A percentile compares a stretch with the other conserved stretches of the same genome.
These are phyloP conservation scores for Ornithoptera alexandrae DNA, from an alignment of 2,888 invertebrate species.

Conservation along the genomic window DNA sequence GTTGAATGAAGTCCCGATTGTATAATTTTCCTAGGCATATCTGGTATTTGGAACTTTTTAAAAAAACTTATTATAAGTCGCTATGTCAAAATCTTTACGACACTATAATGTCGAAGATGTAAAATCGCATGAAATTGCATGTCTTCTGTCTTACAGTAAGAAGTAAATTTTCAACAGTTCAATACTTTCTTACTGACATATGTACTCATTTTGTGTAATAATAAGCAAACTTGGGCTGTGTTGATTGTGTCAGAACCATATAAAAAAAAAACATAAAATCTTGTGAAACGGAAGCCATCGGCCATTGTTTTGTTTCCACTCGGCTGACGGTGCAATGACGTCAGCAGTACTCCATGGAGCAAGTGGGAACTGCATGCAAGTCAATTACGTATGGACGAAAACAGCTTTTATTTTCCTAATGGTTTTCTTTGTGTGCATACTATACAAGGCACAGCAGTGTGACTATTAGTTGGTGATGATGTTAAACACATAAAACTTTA, in stretches of 20 bases:
- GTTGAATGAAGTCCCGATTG: too few relatives aligned
- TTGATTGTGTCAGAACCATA: background rate
- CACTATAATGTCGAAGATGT: too few relatives aligned
- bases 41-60: too few relatives aligned
- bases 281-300: slow-evolving; percentile 27
- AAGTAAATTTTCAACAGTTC: too few relatives aligned
- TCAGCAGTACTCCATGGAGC: slow-evolving; percentile 60
- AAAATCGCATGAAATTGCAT: too few relatives aligned
- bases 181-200: background rate
- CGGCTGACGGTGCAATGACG: slow-evolving; percentile 66
- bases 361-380: slow-evolving; percentile 41
- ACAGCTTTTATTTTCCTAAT: background rate
- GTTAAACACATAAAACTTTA: too few relatives aligned
- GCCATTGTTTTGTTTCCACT: slow-evolving; percentile 60
- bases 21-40: too few relatives aligned
- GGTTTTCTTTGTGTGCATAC: background rate
- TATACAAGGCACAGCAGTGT: background rate
- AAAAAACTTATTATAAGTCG: too few relatives aligned
- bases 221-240: background rate
- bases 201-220: background rate
- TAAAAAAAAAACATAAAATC: slow-evolving; percentile 17
- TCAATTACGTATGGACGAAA: slow-evolving; percentile 4
- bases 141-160: too few relatives aligned
- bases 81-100: too few relatives aligned
- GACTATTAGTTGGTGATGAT: too few relatives aligned